phyloP scores from a whole-genome alignment of 2,888 invertebrate species.

The Pimpla rufipes region DNA sequence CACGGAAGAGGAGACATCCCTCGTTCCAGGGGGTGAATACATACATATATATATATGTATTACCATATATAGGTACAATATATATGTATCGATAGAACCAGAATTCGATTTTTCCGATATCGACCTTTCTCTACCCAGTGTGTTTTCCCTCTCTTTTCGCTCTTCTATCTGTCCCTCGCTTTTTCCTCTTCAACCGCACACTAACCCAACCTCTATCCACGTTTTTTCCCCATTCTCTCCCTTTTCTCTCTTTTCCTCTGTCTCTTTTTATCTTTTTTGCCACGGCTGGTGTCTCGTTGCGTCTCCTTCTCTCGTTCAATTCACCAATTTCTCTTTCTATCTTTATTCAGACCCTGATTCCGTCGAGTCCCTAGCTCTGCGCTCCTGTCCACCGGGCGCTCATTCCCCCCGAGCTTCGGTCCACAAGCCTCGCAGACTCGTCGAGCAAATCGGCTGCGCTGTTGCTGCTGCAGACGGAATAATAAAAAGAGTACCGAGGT shows the following conservation, averaged over 20 bases:
- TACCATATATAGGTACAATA: no score
- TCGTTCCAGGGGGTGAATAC: slow-evolving; percentile 29
- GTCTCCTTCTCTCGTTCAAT: slow-evolving; percentile 60
- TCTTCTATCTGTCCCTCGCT: slow-evolving; percentile 36
- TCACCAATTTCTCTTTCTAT: slow-evolving; percentile 61
- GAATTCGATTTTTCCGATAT: slow-evolving; percentile 84
- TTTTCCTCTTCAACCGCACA: slow-evolving; percentile 60
- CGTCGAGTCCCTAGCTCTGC: slow-evolving; percentile 9
- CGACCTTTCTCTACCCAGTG: slow-evolving; percentile 74
- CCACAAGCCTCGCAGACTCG: slow-evolving; percentile 69
- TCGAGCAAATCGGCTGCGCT: slow-evolving; percentile 78
- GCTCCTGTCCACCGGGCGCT: slow-evolving; percentile 6
- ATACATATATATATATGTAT: slow-evolving; percentile 35
- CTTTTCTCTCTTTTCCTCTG: slow-evolving; percentile 46
- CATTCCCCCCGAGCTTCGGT: slow-evolving; percentile 42
- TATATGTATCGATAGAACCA: slow-evolving; percentile 56
- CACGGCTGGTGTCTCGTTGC: not conserved
- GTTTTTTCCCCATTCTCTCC: slow-evolving; percentile 46
- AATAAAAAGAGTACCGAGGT: slow-evolving; percentile 78
- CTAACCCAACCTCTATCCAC: slow-evolving; percentile 56
- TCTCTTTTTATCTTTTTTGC: slow-evolving; percentile 45
- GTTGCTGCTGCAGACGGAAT: slow-evolving; percentile 80
- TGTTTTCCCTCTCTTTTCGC: slow-evolving; percentile 34
- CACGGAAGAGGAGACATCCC: slow-evolving; percentile 66
- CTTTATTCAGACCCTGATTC: slow-evolving; percentile 61